Evolutionary conservation across 1,140 invertebrate genomes (phyloP).

Genomic region (Aphelenchoides avenae): DNA sequence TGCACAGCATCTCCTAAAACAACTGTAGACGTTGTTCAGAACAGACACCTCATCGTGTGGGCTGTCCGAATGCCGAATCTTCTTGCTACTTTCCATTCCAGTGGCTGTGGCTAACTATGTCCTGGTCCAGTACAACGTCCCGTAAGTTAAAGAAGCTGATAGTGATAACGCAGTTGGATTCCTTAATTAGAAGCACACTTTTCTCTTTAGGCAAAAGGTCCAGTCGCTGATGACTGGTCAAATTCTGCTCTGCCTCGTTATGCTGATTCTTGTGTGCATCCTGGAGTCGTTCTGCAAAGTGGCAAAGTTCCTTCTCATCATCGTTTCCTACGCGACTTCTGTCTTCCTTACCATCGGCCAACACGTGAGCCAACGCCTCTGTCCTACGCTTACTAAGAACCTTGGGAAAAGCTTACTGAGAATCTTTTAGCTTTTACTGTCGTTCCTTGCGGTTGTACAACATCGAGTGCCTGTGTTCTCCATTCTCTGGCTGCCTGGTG

Average conservation of each 20-base stretch:
- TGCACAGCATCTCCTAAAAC: neutral
- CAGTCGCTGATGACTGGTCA: constrained; percentile 35
- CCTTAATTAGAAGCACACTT: too few relatives aligned
- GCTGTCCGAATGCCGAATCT: constrained; percentile 52
- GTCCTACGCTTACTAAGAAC: neutral
- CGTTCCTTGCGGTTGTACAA: constrained; percentile 51
- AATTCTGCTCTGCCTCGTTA: constrained; percentile 26
- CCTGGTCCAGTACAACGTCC: constrained; percentile 41
- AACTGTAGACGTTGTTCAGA: constrained; percentile 24
- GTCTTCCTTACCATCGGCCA: constrained; percentile 56
- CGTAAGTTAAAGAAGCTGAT: too few relatives aligned
- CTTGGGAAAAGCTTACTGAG: constrained; percentile 7
- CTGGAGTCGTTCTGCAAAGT: constrained; percentile 43
- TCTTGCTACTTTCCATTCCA: constrained; percentile 42
- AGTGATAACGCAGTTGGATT: too few relatives aligned
- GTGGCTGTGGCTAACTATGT: constrained; percentile 46
- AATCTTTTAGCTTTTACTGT: constrained; percentile 47
- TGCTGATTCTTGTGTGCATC: constrained; percentile 45
- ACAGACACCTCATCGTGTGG: constrained; percentile 37
- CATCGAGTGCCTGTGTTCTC: constrained; percentile 49
- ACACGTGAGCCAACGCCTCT: constrained; percentile 38
- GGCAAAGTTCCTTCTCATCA: constrained; percentile 35
- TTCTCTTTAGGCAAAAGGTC: constrained; percentile 37
- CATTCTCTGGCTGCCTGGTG: constrained; percentile 54
- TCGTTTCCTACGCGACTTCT: constrained; percentile 47